Conservation (phyloP, 2,797 vertebrate species). For the Mus caroli region DNA sequence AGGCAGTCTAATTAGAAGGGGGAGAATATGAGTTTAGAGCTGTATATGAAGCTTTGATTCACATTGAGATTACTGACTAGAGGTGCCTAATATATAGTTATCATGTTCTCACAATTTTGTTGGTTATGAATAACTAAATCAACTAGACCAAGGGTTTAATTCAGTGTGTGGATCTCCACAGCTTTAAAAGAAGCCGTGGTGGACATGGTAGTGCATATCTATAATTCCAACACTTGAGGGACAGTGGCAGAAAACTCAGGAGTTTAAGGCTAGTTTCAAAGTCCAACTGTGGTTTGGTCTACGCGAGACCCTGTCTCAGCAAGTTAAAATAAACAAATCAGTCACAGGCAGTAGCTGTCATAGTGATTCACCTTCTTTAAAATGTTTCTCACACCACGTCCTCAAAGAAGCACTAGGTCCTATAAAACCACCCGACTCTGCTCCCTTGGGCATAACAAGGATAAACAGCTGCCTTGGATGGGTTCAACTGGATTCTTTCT, state of each 20-base stretch:
- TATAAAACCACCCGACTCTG: neutral
- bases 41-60: conserved; percentile 41
- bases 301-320: neutral
- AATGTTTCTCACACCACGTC: conserved; percentile 15
- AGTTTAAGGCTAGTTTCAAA: neutral
- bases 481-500: neutral
- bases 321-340: neutral
- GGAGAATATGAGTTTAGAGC: neutral
- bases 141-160: conserved; percentile 2
- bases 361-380: conserved; percentile 38
- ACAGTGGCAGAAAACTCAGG: neutral
- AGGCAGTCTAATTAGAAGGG: neutral
- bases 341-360: neutral
- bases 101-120: neutral
- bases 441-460: neutral
- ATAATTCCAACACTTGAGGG: neutral
- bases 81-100: neutral
- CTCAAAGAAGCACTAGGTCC: conserved; percentile 13
- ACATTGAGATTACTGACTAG: conserved; percentile 26
- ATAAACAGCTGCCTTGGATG: conserved; percentile 14
- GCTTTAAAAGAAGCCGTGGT: conserved; percentile 14
- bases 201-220: neutral
- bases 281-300: neutral
- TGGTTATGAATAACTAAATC: neutral
- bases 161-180: neutral